Conservation (phyloP, 2,797 vertebrate species). For the Poecilia wingei region DNA sequence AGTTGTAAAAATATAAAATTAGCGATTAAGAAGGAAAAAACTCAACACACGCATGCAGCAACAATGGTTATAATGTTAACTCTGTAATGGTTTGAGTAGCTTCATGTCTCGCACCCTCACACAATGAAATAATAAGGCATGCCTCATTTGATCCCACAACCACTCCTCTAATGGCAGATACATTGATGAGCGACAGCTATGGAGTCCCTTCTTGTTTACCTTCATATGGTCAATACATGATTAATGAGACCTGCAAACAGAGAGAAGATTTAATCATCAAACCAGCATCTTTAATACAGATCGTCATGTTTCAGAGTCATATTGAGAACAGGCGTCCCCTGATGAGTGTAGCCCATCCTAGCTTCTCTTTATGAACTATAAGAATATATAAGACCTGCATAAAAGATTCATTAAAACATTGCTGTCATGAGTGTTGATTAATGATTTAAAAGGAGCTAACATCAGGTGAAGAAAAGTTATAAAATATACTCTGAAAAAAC, state of each 20-base stretch:
- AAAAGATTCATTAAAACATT: neutral
- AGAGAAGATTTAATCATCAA: slow-evolving; percentile 37
- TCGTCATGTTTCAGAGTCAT: neutral
- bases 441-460: neutral
- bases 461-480: neutral
- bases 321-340: neutral
- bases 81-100: slow-evolving; percentile 82
- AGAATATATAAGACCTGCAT: too few relatives aligned
- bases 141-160: slow-evolving; percentile 81
- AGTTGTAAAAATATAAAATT: slow-evolving; percentile 71
- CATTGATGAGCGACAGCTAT: slow-evolving; percentile 63
- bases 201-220: slow-evolving; percentile 73
- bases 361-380: too few relatives aligned
- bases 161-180: slow-evolving; percentile 66
- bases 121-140: slow-evolving; percentile 94
- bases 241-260: slow-evolving; percentile 69
- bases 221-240: slow-evolving; percentile 81
- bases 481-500: too few relatives aligned
- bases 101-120: slow-evolving; percentile 80
- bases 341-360: too few relatives aligned
- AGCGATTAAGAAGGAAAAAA: slow-evolving; percentile 52
- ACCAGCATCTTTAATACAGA: neutral
- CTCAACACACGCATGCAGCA: slow-evolving; percentile 92
- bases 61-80: slow-evolving; percentile 85
- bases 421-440: neutral